Conservation (phyloP, 2,797 vertebrate species). For the Lateolabrax maculatus region DNA sequence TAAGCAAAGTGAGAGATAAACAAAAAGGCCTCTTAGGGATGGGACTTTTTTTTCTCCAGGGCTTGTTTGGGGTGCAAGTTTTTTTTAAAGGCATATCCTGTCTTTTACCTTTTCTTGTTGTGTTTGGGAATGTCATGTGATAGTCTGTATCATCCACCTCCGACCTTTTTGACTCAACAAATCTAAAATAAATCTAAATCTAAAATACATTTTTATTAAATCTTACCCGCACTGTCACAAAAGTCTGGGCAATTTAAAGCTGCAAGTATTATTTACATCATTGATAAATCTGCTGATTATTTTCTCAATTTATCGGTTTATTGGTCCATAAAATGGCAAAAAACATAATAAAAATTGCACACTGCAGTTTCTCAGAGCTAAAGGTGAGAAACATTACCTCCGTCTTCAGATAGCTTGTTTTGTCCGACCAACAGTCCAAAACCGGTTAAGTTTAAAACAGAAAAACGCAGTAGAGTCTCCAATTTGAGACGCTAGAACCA, state of each 20-base stretch:
- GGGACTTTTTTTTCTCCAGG: not conserved
- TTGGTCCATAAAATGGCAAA: not conserved
- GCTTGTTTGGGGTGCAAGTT: constrained; percentile 1
- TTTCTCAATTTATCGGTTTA: not conserved
- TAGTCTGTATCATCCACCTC: not conserved
- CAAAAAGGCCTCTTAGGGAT: constrained; percentile 43
- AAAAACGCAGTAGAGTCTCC: not conserved
- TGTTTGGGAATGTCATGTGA: not conserved
- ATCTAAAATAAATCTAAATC: not conserved
- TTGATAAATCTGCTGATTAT: fast-evolving
- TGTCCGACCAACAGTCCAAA: not conserved
- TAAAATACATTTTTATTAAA: not conserved
- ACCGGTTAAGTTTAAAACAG: not conserved
- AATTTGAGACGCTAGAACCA: not conserved
- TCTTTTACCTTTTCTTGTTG: not conserved
- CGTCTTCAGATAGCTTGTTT: not conserved
- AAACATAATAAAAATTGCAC: not conserved
- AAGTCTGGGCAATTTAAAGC: not conserved
- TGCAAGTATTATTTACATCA: too few species aligned
- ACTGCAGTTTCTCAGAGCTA: not conserved
- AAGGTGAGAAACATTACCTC: too few species aligned
- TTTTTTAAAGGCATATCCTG: not conserved
- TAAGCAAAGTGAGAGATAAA: constrained; percentile 58
- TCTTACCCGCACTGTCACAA: not conserved
- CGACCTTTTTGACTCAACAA: not conserved